Base-by-base conservation (phyloP, 2,113 vertebrate species). In the Coregonus clupeaformis region DNA sequence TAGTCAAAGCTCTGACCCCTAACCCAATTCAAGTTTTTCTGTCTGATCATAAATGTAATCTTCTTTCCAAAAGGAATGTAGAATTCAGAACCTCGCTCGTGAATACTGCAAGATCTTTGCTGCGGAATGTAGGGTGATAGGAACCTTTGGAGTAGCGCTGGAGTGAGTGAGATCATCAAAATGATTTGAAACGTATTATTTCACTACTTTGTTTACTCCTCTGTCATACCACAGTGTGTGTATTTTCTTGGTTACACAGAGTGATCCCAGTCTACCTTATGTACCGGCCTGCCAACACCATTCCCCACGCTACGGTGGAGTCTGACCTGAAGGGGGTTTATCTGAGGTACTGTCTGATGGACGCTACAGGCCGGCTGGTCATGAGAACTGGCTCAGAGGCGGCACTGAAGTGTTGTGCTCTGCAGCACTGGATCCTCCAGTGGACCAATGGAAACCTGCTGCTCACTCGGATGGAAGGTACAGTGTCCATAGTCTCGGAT, bases 41-140 rank as follows among this genome's bases (percentile, higher is more conserved):
- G 36, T 42, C 9, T 0, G 36, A 42, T 42, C 52, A 2, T 24
- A 29, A 4, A 68, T 62, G 16, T 27, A 4, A 13, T 62, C 18
- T 87, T 45, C 80, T 80, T 66, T 70, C 25, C 14, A 67, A 76
- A 86, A 99, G 98, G 93, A 94, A 57, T 98, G 97, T 87, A 98
- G 96, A 91, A 95, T 95, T 83, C 98, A 98, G 84, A 99, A 98
- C 86, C 94, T 95, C 74, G 95, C 95, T 76, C 94, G 98, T 0
- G 97, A 99, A 80, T 99, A 99, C 90, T 97, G 97, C 90, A 99
- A 98, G 89, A 97, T 99, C 87, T 99, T 99, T 73, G 93, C 95
- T 0, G 92, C 97, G 0, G 98, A 99, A 82, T 91, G 96, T 55
- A 94, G 96, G 83, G 93, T 91, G 0, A 36, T 91, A 6, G 89